Evolutionary conservation across 2,797 vertebrate species (phyloP).

Genomic region (Trachurus trachurus): DNA sequence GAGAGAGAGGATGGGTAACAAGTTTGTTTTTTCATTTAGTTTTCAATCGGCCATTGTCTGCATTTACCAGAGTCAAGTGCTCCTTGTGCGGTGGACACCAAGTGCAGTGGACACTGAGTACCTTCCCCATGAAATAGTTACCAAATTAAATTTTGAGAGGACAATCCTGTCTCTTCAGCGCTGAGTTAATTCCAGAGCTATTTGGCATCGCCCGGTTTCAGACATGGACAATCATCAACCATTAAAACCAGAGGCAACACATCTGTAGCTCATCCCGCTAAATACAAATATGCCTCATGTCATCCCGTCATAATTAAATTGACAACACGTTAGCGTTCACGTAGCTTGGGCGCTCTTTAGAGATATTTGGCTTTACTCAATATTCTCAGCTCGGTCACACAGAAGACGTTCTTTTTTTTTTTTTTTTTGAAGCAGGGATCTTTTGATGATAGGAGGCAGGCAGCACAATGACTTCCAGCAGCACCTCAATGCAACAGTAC

Average conservation of each 20-base stretch:
- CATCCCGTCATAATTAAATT: conserved; percentile 44
- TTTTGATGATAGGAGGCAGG: conserved; percentile 85
- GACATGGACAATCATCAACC: conserved; percentile 34
- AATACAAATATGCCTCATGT: conserved; percentile 15
- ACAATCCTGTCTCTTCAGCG: conserved; percentile 50
- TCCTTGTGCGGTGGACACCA: conserved; percentile 60
- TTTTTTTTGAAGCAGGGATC: conserved; percentile 79
- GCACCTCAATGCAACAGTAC: conserved; percentile 85
- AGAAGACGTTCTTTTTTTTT: conserved; percentile 67
- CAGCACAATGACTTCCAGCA: conserved; percentile 86
- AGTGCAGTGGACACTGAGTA: conserved; percentile 67
- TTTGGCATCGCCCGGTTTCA: conserved; percentile 55
- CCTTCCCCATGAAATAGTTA: conserved; percentile 61
- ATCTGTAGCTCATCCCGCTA: conserved; percentile 26
- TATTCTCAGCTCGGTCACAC: conserved; percentile 76
- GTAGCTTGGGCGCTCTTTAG: conserved; percentile 38
- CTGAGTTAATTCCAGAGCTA: conserved; percentile 57
- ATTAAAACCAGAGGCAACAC: conserved; percentile 8
- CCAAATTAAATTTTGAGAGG: conserved; percentile 72
- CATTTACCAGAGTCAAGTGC: conserved; percentile 78
- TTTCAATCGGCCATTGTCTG: conserved; percentile 77
- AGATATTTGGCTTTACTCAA: conserved; percentile 72
- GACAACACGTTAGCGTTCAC: conserved; percentile 49
- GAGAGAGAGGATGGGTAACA: conserved; percentile 64
- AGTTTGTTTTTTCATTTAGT: conserved; percentile 76